Conservation (phyloP, 2,797 vertebrate species). For the Lacerta bilineata region DNA sequence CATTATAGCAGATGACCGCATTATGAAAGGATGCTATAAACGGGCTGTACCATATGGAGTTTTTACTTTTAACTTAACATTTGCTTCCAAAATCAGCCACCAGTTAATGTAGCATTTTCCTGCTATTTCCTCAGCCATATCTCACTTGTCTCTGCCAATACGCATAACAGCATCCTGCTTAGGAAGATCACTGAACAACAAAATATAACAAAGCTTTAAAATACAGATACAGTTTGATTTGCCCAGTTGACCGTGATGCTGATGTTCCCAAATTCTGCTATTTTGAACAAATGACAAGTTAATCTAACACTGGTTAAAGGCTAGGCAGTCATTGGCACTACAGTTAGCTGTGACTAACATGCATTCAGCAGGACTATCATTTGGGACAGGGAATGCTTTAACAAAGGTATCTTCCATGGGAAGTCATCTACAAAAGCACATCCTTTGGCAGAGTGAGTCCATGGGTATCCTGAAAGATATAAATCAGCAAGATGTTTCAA, state of each 20-base stretch:
- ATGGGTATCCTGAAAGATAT: no score
- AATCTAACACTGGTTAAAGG: conserved; percentile 37
- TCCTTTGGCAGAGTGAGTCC: no score
- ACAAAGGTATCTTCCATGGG: not conserved
- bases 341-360: not conserved
- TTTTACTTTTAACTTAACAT: conserved; percentile 1
- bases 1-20: not conserved
- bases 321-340: not conserved
- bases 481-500: no score
- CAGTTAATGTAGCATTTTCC: not conserved
- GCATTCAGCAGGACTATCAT: not conserved
- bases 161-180: not conserved
- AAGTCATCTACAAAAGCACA: no score
- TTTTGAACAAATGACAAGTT: conserved; percentile 48
- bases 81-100: fast-evolving
- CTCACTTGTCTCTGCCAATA: not conserved
- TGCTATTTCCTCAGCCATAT: not conserved
- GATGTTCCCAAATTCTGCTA: conserved; percentile 47
- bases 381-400: not conserved
- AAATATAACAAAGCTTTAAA: conserved; percentile 19
- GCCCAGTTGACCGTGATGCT: conserved; percentile 40
- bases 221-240: conserved; percentile 19
- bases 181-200: conserved; percentile 23
- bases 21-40: not conserved
- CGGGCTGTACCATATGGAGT: not conserved